Evolutionary conservation across 2,888 invertebrate species (phyloP), one percentile per base, ranked within the genome.

Genomic region (Physocephala rufipes): DNA sequence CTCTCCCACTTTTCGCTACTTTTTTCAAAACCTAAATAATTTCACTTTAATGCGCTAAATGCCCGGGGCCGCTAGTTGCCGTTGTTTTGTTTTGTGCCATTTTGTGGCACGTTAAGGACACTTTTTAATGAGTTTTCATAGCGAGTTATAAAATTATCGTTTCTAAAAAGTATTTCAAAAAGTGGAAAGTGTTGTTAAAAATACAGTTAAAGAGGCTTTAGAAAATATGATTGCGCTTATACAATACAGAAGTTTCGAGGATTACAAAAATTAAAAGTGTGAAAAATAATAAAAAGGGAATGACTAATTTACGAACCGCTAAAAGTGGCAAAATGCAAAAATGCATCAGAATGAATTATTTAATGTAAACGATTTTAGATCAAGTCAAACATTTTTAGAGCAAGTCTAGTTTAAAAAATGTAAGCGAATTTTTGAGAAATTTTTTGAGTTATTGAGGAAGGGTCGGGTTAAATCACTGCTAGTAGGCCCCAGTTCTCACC

Each of bases 71-170:
- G 19, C 21, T 21, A 53, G 12, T 53, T 53, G n/a, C 53, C 9
- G 12, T 53, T 15, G 28, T 58, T 58, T 58, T 26, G 28, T 16
- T 2, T 58, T 5, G 24, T 26, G 53, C 53, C 53, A 2, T 21
- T 58, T 58, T 58, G 21, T 15, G 58, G 26, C 26, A 28, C 28
- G 58, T 58, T 58, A 28, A 58, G 58, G 26, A 58, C 28, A 58
- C 58, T 58, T 58, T 58, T 58, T 58, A 28, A 58, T 58, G 58
- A 58, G 58, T 58, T 58, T 58, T 58, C 26, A 24, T 28, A 26
- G 58, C 58, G 58, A 26, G 24, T 24, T 26, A 28, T 16, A 58
- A 58, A 28, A 24, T 16, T 36, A 36, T 36, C 9, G 36, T 36
- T 36, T 36, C 9, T 36, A 7, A 36, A 36, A 36, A 36, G 9